Evolutionary conservation across 2,797 vertebrate species (phyloP), one percentile per base, ranked within the genome.

Genomic region (Amazona finschi): DNA sequence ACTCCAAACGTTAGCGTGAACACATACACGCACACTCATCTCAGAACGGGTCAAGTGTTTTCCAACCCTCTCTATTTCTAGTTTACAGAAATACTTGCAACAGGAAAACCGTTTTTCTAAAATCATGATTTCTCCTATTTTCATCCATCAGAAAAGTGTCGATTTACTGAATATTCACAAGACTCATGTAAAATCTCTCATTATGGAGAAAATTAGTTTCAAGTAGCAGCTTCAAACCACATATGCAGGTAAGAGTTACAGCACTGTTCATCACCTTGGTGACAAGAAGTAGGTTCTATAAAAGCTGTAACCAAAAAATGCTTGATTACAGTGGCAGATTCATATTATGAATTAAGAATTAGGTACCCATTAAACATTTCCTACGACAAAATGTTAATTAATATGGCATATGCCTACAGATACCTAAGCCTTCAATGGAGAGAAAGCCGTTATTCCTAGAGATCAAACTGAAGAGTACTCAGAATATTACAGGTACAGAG

Each of bases 11-110:
- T 33, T 20, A 77, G 14, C 30, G 50, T 7, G 24, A 79, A 31
- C 15, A n/a, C 16, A 16, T 8, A 19, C 0, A 1, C 5, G 2
- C 15, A 30, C 15, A 19, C 17, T 2, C 36, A 50, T 15, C 44
- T 20, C 43, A 28, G 27, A 47, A 38, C 6, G 8, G 8, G 16
- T 46, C 10, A 49, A 18, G 15, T 19, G 15, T 70, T 87, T 65
- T 19, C 17, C 28, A 71, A n/a, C 3, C 18, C 4, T 46, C 8
- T 36, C 43, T 12, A 36, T 27, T 11, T 12, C 9, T 28, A 30
- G 28, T 49, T 71, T 27, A 52, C 18, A 90, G 33, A 62, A 60
- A 81, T 36, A 73, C 12, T 15, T 46, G 1, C 12, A 53, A 73
- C 21, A 13, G 6, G 25, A 55, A 44, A 72, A 12, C 24, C 4